Conservation (phyloP, 1,140 invertebrate genomes). For the Radopholus similis region DNA sequence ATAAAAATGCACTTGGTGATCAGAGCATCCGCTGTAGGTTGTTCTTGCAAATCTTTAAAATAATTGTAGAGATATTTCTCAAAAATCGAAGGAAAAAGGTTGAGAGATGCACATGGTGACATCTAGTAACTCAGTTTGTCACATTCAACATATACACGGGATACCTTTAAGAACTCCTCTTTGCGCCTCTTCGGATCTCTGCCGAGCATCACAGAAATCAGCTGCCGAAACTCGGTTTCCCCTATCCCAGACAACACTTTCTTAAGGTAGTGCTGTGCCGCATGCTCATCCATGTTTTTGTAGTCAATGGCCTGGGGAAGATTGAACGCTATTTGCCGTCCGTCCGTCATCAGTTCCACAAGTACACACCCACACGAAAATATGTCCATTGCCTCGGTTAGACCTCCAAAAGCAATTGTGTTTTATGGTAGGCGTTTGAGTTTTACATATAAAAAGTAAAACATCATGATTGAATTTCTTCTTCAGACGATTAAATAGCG, state of each 20-base stretch:
- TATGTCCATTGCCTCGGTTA: constrained; percentile 59
- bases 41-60: constrained; percentile 38
- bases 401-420: constrained; percentile 23
- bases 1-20: constrained; percentile 46
- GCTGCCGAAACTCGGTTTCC: constrained; percentile 28
- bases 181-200: constrained; percentile 32
- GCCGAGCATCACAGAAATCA: constrained; percentile 44
- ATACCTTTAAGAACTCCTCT: constrained; percentile 34
- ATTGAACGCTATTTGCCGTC: constrained; percentile 49
- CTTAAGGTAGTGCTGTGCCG: constrained; percentile 26
- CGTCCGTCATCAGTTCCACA: constrained; percentile 53
- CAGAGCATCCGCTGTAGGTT: constrained; percentile 41
- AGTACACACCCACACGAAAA: constrained; percentile 56
- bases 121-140: constrained; percentile 26
- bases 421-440: neutral
- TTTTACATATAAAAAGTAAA: neutral
- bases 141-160: constrained; percentile 23
- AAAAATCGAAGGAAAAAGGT: constrained; percentile 44
- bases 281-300: constrained; percentile 27
- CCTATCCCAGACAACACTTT: constrained; percentile 31
- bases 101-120: constrained; percentile 18
- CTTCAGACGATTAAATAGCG: neutral
- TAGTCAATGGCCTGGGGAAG: constrained; percentile 53
- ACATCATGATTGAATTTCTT: neutral
- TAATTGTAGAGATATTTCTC: constrained; percentile 51